A percentile compares a stretch with the other conserved stretches of the same genome.
These are phyloP conservation scores for Zaprionus camerounensis DNA, from an alignment of 1,140 invertebrate genomes.

Conservation along the genomic window DNA sequence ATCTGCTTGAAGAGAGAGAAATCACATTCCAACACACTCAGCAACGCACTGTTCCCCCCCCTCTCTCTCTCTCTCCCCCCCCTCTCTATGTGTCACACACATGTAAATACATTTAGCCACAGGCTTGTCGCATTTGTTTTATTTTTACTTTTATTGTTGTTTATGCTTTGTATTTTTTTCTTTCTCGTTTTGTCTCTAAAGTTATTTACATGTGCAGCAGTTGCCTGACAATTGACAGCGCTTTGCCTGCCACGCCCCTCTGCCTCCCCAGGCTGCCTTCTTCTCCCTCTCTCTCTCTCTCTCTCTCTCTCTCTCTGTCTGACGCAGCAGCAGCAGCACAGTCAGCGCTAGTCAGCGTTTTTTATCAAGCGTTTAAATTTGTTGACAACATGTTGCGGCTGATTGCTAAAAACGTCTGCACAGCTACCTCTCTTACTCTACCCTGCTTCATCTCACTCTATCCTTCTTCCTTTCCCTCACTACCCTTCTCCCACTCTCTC, in stretches of 20 bases:
- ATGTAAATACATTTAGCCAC: slow-evolving; percentile 30
- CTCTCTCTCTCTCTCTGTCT: slow-evolving; percentile 20
- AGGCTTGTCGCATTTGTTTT: slow-evolving; percentile 46
- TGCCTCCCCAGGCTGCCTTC: neutral
- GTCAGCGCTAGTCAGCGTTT: slow-evolving; percentile 60
- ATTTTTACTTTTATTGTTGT: slow-evolving; percentile 41
- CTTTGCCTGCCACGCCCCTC: neutral
- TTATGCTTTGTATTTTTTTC: slow-evolving; percentile 29
- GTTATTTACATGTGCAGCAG: slow-evolving; percentile 72
- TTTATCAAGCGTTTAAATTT: slow-evolving; percentile 74
- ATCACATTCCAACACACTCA: slow-evolving; percentile 16
- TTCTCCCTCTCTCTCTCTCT: neutral
- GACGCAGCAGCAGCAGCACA: slow-evolving; percentile 53
- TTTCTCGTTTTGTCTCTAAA: slow-evolving; percentile 43
- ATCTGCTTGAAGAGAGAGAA: slow-evolving; percentile 26
- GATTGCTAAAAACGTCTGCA: slow-evolving; percentile 52
- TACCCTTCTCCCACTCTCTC: neutral
- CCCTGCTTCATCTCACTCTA: neutral
- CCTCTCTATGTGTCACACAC: neutral
- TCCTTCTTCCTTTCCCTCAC: neutral
- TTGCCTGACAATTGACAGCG: slow-evolving; percentile 56
- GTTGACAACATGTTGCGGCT: slow-evolving; percentile 78
- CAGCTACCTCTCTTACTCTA: neutral
- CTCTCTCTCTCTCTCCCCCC: neutral
- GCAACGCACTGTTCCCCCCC: neutral